Evolutionary conservation across 2,797 vertebrate species (phyloP).

Genomic region (Diglossa cyanea): DNA sequence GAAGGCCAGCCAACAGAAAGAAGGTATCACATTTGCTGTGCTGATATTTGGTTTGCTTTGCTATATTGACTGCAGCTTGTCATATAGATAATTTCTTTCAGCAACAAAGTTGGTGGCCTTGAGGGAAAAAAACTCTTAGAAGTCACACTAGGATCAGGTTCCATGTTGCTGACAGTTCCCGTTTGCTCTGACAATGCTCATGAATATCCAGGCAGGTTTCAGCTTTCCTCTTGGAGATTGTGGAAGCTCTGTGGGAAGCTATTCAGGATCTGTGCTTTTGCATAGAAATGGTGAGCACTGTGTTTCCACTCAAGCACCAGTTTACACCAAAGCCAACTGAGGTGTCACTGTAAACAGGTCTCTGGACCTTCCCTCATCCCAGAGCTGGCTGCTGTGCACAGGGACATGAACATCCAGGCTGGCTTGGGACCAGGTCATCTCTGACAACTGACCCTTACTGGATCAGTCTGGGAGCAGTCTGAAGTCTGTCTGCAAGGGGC

Average conservation of each 20-base stretch:
- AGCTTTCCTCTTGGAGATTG: neutral
- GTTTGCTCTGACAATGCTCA: neutral
- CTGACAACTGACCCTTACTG: neutral
- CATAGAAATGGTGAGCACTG: neutral
- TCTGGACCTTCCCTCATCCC: neutral
- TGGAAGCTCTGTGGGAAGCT: neutral
- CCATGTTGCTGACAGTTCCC: neutral
- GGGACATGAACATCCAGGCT: neutral
- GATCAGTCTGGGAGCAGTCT: neutral
- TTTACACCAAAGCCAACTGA: neutral
- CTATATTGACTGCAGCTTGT: neutral
- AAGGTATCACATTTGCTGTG: neutral
- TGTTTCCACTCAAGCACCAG: neutral
- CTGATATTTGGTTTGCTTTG: neutral
- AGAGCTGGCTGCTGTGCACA: neutral
- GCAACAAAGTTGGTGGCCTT: neutral
- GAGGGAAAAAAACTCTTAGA: neutral
- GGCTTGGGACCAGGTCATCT: neutral
- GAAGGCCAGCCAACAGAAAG: neutral
- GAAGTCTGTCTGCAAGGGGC: neutral
- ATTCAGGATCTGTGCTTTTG: neutral
- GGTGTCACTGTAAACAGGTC: neutral
- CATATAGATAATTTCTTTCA: neutral
- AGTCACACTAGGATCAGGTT: neutral
- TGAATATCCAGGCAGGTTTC: neutral